Conservation (phyloP, 2,797 vertebrate species). For the Thalassophryne amazonica region DNA sequence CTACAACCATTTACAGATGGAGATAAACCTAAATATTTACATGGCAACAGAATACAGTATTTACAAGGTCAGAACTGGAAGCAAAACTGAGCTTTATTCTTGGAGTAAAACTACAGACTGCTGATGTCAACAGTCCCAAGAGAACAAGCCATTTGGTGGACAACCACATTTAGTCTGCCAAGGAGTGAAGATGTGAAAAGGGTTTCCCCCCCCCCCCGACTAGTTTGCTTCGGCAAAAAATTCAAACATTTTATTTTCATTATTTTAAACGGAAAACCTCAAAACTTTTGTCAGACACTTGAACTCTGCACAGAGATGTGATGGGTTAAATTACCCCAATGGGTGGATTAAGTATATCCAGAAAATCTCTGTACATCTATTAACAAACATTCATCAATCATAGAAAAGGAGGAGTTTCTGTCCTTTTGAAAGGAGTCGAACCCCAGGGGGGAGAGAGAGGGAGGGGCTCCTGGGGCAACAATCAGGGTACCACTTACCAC, state of each 20-base stretch:
- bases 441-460: not conserved
- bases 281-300: constrained; percentile 21
- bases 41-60: constrained; percentile 69
- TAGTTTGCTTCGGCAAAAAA: too few relatives aligned
- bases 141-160: constrained; percentile 41
- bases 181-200: too few relatives aligned
- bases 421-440: constrained; percentile 55
- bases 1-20: constrained; percentile 74
- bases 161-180: too few relatives aligned
- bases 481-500: constrained; percentile 26
- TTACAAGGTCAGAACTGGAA: constrained; percentile 58
- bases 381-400: constrained; percentile 61
- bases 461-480: constrained; percentile 5
- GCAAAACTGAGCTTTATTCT: constrained; percentile 26
- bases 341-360: constrained; percentile 50
- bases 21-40: constrained; percentile 71
- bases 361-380: constrained; percentile 66
- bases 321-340: constrained; percentile 21
- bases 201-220: too few relatives aligned
- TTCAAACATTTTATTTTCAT: constrained; percentile 8
- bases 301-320: constrained; percentile 24
- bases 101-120: constrained; percentile 9
- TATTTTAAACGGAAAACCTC: constrained; percentile 14
- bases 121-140: constrained; percentile 19
- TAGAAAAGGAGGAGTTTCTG: constrained; percentile 31